Evolutionary conservation across 2,113 vertebrate species (phyloP).

Genomic region (Azemiops feae): DNA sequence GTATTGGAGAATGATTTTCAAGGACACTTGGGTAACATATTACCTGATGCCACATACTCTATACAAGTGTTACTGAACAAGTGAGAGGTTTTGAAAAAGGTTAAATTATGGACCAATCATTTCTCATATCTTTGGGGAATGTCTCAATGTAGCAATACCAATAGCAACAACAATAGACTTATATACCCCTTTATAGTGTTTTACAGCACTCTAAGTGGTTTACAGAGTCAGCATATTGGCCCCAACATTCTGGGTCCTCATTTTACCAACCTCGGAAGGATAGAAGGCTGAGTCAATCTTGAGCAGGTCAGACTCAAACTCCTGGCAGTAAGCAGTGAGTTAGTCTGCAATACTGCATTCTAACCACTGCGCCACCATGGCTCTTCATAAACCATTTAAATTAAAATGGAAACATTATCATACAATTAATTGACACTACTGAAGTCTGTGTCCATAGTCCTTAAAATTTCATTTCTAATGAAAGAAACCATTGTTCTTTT

Average conservation of each 20-base stretch:
- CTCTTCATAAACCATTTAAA: neutral
- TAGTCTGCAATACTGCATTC: neutral
- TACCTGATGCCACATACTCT: neutral
- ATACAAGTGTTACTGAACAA: neutral
- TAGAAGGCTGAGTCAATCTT: neutral
- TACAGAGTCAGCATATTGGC: neutral
- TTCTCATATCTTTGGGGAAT: neutral
- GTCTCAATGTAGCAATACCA: neutral
- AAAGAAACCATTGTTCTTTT: neutral
- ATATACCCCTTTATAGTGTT: neutral
- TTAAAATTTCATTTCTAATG: neutral
- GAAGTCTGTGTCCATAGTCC: neutral
- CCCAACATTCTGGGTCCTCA: neutral
- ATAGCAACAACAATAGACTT: neutral
- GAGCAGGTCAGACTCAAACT: neutral
- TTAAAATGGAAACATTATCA: neutral
- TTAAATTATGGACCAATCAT: neutral
- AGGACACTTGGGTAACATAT: neutral
- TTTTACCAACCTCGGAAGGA: neutral
- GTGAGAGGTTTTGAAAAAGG: neutral
- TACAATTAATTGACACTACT: neutral
- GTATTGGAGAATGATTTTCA: neutral
- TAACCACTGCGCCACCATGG: neutral
- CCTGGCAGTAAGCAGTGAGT: neutral
- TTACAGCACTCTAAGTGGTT: neutral